Evolutionary conservation across 1,140 invertebrate genomes (phyloP), one percentile per base, ranked within the genome.

Genomic region (Drosophila chauvacae): DNA sequence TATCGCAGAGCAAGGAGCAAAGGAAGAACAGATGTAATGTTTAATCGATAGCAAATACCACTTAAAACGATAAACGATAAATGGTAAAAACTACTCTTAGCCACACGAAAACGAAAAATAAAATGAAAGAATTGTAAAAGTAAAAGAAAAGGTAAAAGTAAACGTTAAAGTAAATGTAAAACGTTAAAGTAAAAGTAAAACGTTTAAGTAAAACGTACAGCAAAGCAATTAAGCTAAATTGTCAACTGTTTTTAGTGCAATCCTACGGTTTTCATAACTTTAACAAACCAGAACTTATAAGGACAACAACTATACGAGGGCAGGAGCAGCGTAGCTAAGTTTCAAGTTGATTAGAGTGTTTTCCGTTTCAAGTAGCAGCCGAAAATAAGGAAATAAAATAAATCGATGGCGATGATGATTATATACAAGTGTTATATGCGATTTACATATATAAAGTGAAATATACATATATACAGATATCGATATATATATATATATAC

Each of bases 261-360:
- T 90, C 69, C 82, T 90, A 90, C 82, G 86, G 86, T 90, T 90
- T 90, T 90, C 85, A 90, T 90, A 90, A 90, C 70, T 85, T 85
- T 90, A 88, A 83, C 72, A 73, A 72, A 71, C 69, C 72, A 80
- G 51, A 59, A 77, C 55, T 56, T 57, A 42, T 55, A 35, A 55
- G 48, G 56, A 13, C 7, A 47, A 65, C 66, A 71, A 33, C 55
- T 42, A 63, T 68, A 60, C 42, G 45, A 41, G 44, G 59, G 7
- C 37, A 62, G 50, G 33, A 28, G 11, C 35, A 23, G 60, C 26
- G 33, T 55, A 63, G 61, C 58, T 45, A 65, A 58, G 57, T 68
- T 69, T 62, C 55, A 79, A 65, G 77, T 84, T 84, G 81, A 81
- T 85, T 81, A 77, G 74, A 69, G 63, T 65, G 73, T 78, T 77